A percentile compares a stretch with the other conserved stretches of the same genome.
Conservation (phyloP, 2,888 invertebrate species). For the Yponomeuta malinellus region DNA sequence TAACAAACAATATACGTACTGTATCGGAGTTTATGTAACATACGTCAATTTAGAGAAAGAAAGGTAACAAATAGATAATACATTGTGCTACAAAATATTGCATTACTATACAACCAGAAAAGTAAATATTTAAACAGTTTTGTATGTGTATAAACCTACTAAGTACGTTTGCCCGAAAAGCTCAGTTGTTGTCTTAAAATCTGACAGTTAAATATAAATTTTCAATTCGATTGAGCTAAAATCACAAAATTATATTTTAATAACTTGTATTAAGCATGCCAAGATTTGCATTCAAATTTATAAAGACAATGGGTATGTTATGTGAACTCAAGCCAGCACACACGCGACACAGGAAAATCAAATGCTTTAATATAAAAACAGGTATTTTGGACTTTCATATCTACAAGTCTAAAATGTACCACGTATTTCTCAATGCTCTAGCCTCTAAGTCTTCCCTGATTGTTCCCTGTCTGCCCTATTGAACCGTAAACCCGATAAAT, state of each 20-base stretch:
- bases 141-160: too few species aligned
- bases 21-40: conserved; percentile 13
- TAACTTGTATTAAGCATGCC: too few species aligned
- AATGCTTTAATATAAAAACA: conserved; percentile 73
- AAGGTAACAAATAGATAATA: not conserved
- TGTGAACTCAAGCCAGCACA: conserved; percentile 31
- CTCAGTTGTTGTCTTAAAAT: too few species aligned
- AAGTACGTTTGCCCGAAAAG: too few species aligned
- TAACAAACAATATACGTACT: conserved; percentile 13
- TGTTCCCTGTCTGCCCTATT: conserved; percentile 26
- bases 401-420: conserved; percentile 45
- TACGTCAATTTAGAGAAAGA: conserved; percentile 10
- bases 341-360: conserved; percentile 60
- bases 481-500: not conserved
- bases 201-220: too few species aligned
- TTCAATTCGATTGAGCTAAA: not conserved
- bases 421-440: conserved; percentile 39
- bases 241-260: too few species aligned
- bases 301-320: not conserved
- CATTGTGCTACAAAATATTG: too few species aligned
- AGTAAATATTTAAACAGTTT: too few species aligned
- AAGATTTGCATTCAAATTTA: too few species aligned
- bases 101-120: too few species aligned
- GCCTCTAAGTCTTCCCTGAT: conserved; percentile 46
- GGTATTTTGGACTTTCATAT: conserved; percentile 69